Evolutionary conservation across 2,888 invertebrate genomes (phyloP).

Genomic region (Fissipunctia ypsillon): DNA sequence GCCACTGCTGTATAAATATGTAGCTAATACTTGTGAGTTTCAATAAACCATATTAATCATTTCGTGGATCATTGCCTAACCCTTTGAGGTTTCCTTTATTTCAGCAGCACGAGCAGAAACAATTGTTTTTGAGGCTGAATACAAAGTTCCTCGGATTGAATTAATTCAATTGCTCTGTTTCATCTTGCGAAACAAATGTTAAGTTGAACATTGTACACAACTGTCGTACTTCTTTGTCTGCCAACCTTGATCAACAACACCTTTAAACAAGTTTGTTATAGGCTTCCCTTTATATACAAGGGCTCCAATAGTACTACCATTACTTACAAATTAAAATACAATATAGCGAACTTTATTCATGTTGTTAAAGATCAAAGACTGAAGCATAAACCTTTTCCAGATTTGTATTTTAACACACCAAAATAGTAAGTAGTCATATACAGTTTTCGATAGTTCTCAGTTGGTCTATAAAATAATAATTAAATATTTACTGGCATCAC

Average conservation of each 20-base stretch:
- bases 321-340: conserved; percentile 16
- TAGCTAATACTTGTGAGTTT: conserved; percentile 22
- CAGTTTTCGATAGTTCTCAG: not conserved
- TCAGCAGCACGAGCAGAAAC: conserved; percentile 82
- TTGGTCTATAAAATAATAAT: conserved; percentile 36
- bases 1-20: too few relatives aligned
- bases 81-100: conserved; percentile 84
- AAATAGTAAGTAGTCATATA: not conserved
- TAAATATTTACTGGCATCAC: conserved; percentile 23
- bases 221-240: conserved; percentile 72
- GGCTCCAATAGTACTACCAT: conserved; percentile 19
- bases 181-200: conserved; percentile 83
- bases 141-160: conserved; percentile 87
- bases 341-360: conserved; percentile 7
- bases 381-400: not conserved
- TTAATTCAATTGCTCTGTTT: conserved; percentile 89
- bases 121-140: conserved; percentile 85
- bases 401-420: not conserved
- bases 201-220: conserved; percentile 82
- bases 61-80: conserved; percentile 77
- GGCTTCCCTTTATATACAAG: conserved; percentile 68
- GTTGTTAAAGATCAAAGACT: conserved; percentile 10
- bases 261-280: conserved; percentile 63
- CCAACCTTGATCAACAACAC: conserved; percentile 73
- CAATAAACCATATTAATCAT: conserved; percentile 73